A percentile compares a stretch with the other conserved stretches of the same genome.
phyloP scores from a whole-genome alignment of 2,113 vertebrate genomes.

The Turnix velox region DNA sequence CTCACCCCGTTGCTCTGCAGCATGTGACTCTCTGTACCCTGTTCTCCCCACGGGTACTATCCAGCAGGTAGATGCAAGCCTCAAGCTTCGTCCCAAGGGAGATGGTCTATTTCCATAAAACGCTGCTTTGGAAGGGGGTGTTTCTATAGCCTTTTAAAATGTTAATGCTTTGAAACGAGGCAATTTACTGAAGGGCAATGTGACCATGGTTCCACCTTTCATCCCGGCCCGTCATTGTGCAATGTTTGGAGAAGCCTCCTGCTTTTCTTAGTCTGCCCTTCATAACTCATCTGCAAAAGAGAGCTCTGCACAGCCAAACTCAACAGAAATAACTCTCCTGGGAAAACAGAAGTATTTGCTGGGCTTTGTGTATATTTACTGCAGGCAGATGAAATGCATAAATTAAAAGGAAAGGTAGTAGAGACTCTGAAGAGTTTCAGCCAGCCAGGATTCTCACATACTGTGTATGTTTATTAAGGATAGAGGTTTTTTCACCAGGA shows the following conservation, averaged over 20 bases:
- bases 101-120: no score
- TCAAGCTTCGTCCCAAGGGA: neutral
- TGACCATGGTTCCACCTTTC: neutral
- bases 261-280: neutral
- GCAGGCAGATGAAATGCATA: constrained; percentile 21
- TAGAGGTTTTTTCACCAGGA: neutral
- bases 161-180: neutral
- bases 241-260: neutral
- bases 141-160: neutral
- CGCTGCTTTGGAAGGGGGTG: no score
- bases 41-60: rapidly evolving
- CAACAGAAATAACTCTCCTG: neutral
- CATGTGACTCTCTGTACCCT: rapidly evolving
- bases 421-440: neutral
- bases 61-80: neutral
- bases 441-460: neutral
- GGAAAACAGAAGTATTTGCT: neutral
- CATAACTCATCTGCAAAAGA: constrained; percentile 16
- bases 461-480: neutral
- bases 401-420: neutral
- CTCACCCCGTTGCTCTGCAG: neutral
- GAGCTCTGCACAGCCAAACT: neutral
- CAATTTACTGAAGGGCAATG: neutral
- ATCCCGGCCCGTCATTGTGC: neutral
- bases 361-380: neutral